A percentile compares a stretch with the other conserved stretches of the same genome.
Conservation (phyloP, 2,797 vertebrate genomes). For the Gouania willdenowi region DNA sequence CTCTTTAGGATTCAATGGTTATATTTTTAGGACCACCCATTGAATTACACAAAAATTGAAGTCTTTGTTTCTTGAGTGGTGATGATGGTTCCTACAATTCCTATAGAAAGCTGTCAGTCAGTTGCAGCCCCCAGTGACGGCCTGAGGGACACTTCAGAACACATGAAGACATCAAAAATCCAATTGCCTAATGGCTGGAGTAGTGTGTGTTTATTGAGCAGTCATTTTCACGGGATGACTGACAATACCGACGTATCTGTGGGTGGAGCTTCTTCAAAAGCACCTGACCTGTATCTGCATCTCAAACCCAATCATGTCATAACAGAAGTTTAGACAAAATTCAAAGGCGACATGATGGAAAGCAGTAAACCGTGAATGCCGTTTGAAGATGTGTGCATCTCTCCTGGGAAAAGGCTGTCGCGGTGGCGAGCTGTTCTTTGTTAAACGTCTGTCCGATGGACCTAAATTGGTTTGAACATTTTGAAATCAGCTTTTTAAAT, state of each 20-base stretch:
- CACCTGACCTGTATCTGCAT: conserved; percentile 66
- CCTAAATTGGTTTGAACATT: conserved; percentile 64
- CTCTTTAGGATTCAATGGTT: no score
- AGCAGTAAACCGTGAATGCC: conserved; percentile 51
- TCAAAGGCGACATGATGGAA: conserved; percentile 68
- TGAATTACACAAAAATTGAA: no score
- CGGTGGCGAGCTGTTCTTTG: conserved; percentile 45
- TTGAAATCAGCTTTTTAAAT: conserved; percentile 59
- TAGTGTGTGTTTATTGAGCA: conserved; percentile 22
- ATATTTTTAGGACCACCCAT: no score
- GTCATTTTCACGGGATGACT: conserved; percentile 26
- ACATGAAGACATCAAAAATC: conserved; percentile 51
- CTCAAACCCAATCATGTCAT: conserved; percentile 54
- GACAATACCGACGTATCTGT: conserved; percentile 49
- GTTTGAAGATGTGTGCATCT: conserved; percentile 62
- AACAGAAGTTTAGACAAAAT: conserved; percentile 67
- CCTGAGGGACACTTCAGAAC: conserved; percentile 44
- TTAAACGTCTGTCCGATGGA: conserved; percentile 49
- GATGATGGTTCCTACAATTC: no score
- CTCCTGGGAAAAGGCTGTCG: conserved; percentile 58
- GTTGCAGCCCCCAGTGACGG: conserved; percentile 39
- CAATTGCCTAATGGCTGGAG: conserved; percentile 30
- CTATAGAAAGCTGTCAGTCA: conserved; percentile 27
- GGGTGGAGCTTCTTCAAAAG: conserved; percentile 41
- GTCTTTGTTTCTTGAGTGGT: no score